Conservation (phyloP, 2,797 vertebrate species). For the Danio choprae region DNA sequence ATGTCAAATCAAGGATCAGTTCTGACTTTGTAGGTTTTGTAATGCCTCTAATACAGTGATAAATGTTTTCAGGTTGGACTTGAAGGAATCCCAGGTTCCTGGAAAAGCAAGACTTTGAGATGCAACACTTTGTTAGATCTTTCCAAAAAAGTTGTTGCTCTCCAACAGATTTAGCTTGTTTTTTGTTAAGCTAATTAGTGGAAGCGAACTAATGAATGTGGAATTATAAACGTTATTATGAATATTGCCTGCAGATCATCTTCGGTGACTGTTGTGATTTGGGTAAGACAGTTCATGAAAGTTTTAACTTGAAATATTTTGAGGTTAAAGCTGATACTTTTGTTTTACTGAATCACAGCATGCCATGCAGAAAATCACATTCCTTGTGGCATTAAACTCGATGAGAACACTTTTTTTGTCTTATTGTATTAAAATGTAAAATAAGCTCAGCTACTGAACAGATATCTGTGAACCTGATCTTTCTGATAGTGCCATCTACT, state of each 20-base stretch:
- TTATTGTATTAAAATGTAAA: not conserved
- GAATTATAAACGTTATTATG: not conserved
- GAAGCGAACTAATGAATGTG: not conserved
- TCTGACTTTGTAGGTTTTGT: not conserved
- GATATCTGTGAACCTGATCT: not conserved
- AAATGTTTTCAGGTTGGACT: conserved; percentile 69
- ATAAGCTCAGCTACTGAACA: not conserved
- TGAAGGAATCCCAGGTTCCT: conserved; percentile 73
- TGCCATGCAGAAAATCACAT: conserved; percentile 59
- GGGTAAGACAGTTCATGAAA: conserved; percentile 72
- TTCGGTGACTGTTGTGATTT: conserved; percentile 62
- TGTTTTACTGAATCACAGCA: conserved; percentile 67
- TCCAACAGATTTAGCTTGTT: conserved; percentile 57
- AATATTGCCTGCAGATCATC: conserved; percentile 25
- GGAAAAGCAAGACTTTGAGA: conserved; percentile 72
- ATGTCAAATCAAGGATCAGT: not conserved
- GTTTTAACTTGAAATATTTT: conserved; percentile 70
- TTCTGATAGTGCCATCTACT: not conserved
- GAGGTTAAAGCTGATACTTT: conserved; percentile 71
- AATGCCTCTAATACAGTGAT: not conserved
- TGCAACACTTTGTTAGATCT: conserved; percentile 67
- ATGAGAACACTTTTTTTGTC: not conserved
- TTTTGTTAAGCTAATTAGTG: not conserved
- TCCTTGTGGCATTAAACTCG: conserved; percentile 14
- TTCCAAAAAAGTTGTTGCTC: conserved; percentile 68